Evolutionary conservation across 1,140 invertebrate genomes (phyloP).

Genomic region (Subanguina moxae): DNA sequence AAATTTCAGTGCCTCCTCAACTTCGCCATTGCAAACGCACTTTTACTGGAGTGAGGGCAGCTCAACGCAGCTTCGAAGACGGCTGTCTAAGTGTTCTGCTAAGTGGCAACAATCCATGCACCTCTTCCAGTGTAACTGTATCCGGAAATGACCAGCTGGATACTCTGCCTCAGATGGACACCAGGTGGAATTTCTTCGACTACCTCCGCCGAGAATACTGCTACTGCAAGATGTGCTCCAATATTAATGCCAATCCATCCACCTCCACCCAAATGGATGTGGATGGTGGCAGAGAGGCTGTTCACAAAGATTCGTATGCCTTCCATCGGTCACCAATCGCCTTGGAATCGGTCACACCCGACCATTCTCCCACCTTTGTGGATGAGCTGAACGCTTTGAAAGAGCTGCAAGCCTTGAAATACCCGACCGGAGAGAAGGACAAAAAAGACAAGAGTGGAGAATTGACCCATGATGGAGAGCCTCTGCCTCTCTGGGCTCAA

Average conservation of each 20-base stretch:
- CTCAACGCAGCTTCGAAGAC: constrained; percentile 41
- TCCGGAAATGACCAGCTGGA: neutral
- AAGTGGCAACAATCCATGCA: neutral
- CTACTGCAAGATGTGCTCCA: constrained; percentile 38
- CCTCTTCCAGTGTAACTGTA: neutral
- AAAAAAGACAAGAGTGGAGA: neutral
- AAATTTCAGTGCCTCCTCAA: constrained; percentile 21
- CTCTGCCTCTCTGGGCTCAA: neutral
- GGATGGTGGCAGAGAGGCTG: no score
- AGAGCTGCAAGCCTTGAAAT: neutral
- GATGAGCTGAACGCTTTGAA: constrained; percentile 6
- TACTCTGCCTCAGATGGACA: neutral
- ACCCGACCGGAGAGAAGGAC: neutral
- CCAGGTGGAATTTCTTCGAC: constrained; percentile 40
- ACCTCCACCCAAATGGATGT: neutral
- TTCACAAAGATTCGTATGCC: neutral
- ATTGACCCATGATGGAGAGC: neutral
- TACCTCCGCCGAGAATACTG: constrained; percentile 36
- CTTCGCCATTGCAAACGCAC: constrained; percentile 17
- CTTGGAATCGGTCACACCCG: constrained; percentile 4
- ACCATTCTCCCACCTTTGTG: constrained; percentile 12
- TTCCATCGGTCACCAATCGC: constrained; percentile 7
- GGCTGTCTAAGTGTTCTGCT: constrained; percentile 15
- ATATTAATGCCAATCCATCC: neutral
- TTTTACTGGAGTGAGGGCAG: constrained; percentile 29